These are phyloP conservation scores for Drymonia ruficornis DNA, from an alignment of 2,888 invertebrate genomes.

Conservation along the genomic window DNA sequence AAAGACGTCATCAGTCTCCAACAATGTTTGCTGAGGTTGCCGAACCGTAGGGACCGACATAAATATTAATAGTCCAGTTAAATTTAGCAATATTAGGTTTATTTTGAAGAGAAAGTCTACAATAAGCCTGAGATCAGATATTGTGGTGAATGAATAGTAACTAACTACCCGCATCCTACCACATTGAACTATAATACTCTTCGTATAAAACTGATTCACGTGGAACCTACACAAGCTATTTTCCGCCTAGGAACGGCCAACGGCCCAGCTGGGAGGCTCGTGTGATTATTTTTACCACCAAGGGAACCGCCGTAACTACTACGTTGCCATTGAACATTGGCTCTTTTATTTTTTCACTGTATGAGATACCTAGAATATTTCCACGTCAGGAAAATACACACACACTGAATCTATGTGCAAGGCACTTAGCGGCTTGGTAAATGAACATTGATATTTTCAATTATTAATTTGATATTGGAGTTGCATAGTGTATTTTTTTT, in stretches of 20 bases:
- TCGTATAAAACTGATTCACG: slow-evolving; percentile 26
- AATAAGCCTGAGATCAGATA: too few relatives aligned
- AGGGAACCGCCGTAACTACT: not conserved
- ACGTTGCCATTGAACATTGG: not conserved
- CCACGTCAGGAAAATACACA: not conserved
- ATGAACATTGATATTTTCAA: slow-evolving; percentile 1
- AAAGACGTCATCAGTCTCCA: too few relatives aligned
- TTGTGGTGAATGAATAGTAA: too few relatives aligned
- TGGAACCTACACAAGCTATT: slow-evolving; percentile 15
- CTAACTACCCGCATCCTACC: too few relatives aligned
- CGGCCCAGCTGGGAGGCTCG: slow-evolving; percentile 1
- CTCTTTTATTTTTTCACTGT: slow-evolving; percentile 6
- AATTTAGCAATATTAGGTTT: too few relatives aligned
- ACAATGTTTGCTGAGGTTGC: too few relatives aligned
- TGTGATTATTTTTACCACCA: slow-evolving; percentile 7
- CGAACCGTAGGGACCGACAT: too few relatives aligned
- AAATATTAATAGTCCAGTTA: too few relatives aligned
- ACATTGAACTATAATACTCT: too few relatives aligned
- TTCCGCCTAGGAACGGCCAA: not conserved
- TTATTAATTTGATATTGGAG: slow-evolving; percentile 1
- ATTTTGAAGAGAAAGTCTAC: too few relatives aligned
- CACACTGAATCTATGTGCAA: not conserved
- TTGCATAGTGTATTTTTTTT: too few relatives aligned
- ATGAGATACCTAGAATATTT: not conserved
- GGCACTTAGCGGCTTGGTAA: too few relatives aligned